Conservation (phyloP, 1,140 invertebrate species). For the Temnothorax longispinosus region DNA sequence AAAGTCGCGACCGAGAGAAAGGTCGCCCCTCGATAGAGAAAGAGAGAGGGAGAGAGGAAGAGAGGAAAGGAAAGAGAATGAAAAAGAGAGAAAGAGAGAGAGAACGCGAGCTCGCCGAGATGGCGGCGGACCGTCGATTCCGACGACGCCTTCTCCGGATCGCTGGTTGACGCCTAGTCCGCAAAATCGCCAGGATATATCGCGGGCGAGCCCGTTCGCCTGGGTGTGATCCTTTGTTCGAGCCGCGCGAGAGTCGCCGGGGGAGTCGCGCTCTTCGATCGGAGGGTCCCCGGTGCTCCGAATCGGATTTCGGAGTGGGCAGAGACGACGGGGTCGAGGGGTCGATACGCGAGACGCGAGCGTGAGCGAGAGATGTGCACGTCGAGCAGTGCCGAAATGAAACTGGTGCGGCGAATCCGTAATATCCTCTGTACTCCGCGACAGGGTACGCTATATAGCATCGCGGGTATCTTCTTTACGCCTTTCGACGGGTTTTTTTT, state of each 20-base stretch:
- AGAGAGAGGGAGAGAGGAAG: background rate
- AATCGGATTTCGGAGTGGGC: conserved; percentile 57
- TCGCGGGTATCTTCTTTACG: too few species aligned
- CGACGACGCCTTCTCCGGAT: conserved; percentile 48
- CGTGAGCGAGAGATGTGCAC: conserved; percentile 41
- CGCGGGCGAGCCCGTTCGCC: background rate
- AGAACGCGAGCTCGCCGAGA: conserved; percentile 29
- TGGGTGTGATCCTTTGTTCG: conserved; percentile 11
- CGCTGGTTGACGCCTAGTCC: conserved; percentile 65
- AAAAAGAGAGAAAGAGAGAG: background rate
- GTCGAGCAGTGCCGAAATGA: conserved; percentile 60
- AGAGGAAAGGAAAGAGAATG: too few species aligned
- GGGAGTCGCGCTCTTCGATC: conserved; percentile 17
- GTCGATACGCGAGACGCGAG: conserved; percentile 69
- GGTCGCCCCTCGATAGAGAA: background rate
- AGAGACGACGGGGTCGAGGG: conserved; percentile 65
- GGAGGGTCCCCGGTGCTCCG: conserved; percentile 19
- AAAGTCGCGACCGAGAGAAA: background rate
- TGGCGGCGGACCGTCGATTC: conserved; percentile 57
- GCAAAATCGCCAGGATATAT: conserved; percentile 57
- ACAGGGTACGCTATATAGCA: background rate
- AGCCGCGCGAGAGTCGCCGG: background rate
- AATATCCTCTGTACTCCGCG: conserved; percentile 8
- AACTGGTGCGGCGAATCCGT: conserved; percentile 44
- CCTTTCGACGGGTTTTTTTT: background rate